Base-by-base conservation (phyloP, 2,888 invertebrate species). In the Nysson spinosus region DNA sequence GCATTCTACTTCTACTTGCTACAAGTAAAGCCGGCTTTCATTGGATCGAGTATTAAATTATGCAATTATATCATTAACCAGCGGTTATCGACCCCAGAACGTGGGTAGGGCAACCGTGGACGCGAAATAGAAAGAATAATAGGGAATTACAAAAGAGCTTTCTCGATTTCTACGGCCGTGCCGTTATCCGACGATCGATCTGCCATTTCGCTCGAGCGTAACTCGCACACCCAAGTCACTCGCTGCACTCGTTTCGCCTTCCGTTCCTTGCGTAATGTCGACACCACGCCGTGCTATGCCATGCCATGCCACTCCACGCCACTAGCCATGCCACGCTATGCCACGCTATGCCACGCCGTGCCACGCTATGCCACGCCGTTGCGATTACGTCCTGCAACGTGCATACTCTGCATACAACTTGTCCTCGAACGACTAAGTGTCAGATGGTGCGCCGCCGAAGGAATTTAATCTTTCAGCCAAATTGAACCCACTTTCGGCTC, bases 211-310 rank as follows among this genome's bases (percentile, higher is more conserved):
- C 62, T 57, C 70, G 64, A 62, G 61, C 72, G 69, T 66, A 68
- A 70, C 66, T 52, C 52, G 56, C 32, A 17, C 57, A 37, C 65
- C 56, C 61, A 44, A 69, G 60, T 66, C 57, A 51, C 66, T 42
- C 39, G 57, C 42, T 55, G 71, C 69, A 58, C 71, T 66, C 71
- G 69, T 71, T 71, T 69, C 71, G 61, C 61, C 66, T 69, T 71
- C 62, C 62, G 69, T 66, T 49, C 62, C 69, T 71, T 71, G 69
- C 71, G 66, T 71, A 69, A 71, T 61, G 26, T n/a, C 32, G 26
- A 7, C 37, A 40, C 64, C 42, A 62, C 62, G 61, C 56, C 66
- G 58, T 50, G 67, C 44, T 32, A 44, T 43, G 11, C 17, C 37
- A 26, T 40, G 51, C 51, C n/a, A n/a, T n/a, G n/a, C n/a, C n/a